These are phyloP conservation scores for Mastomys natalensis DNA, from an alignment of 2,113 vertebrate genomes.

Conservation along the genomic window DNA sequence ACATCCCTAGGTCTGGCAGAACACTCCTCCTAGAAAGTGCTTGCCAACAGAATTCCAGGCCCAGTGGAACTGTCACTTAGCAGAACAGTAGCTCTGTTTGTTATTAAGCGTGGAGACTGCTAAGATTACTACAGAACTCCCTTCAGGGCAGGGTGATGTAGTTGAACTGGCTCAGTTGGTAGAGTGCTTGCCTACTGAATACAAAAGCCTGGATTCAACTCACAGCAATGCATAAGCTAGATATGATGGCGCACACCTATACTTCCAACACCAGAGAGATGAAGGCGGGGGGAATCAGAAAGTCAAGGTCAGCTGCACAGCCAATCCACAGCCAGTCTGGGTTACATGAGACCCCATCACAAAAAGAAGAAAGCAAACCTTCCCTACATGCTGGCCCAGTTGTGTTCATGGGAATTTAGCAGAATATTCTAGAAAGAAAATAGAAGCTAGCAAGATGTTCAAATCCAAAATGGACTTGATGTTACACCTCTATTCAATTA, in stretches of 20 bases:
- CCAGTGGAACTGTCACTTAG: background rate
- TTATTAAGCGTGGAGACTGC: background rate
- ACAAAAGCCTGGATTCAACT: background rate
- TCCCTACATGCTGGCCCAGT: background rate
- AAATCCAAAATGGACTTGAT: background rate
- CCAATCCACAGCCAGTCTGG: background rate
- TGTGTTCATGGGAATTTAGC: background rate
- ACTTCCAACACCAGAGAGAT: background rate
- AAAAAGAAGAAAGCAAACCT: background rate
- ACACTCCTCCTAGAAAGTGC: background rate
- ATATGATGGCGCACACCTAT: background rate
- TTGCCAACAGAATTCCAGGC: background rate
- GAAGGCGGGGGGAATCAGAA: too few relatives aligned
- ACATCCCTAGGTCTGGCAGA: background rate
- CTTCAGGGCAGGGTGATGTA: background rate
- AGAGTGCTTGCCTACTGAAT: too few relatives aligned
- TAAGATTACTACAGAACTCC: background rate
- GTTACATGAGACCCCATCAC: background rate
- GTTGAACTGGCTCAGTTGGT: background rate
- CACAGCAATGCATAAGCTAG: background rate
- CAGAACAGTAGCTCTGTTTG: background rate
- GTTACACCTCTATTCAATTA: background rate
- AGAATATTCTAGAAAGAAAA: background rate
- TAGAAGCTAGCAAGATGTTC: conserved; percentile 29
- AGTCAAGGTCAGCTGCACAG: background rate